Percentiles rank a stretch among this genome's conserved stretches.
phyloP scores from a whole-genome alignment of 2,797 vertebrate genomes.

The Tiaroga cobitis region DNA sequence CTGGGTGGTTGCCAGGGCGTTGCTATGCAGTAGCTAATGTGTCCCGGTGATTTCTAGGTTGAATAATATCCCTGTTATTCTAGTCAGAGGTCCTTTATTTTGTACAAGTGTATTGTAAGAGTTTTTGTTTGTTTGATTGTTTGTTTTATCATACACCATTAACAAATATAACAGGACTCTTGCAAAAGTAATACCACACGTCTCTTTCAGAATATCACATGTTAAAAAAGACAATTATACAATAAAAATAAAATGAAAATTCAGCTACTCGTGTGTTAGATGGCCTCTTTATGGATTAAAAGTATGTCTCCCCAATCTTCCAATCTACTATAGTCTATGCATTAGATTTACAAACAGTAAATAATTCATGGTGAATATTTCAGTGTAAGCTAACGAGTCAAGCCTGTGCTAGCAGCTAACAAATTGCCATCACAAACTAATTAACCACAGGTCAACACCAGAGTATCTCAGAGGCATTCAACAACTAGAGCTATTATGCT shows the following conservation, averaged over 20 bases:
- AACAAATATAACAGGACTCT: not conserved
- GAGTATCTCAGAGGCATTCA: not conserved
- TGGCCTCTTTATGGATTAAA: conserved; percentile 33
- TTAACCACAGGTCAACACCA: conserved; percentile 1
- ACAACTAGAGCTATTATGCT: not conserved
- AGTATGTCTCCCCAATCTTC: not conserved
- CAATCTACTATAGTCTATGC: not conserved
- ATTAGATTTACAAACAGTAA: conserved; percentile 45
- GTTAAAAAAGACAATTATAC: not conserved
- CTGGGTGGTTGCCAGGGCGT: not conserved
- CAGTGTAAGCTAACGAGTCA: conserved; percentile 9
- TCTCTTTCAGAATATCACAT: not conserved
- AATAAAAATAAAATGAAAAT: not conserved
- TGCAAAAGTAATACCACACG: not conserved
- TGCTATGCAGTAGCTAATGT: not conserved
- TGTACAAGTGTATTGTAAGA: not conserved
- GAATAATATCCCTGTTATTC: not conserved
- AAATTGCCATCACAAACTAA: not conserved
- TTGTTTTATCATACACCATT: not conserved
- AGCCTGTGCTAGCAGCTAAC: not conserved
- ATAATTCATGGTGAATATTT: conserved; percentile 47
- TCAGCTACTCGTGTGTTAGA: not conserved
- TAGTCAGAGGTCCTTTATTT: not conserved
- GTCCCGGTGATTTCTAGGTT: not conserved
- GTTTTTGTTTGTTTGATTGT: not conserved